Evolutionary conservation across 2,888 invertebrate species (phyloP).

Genomic region (Ennomos erosarius): DNA sequence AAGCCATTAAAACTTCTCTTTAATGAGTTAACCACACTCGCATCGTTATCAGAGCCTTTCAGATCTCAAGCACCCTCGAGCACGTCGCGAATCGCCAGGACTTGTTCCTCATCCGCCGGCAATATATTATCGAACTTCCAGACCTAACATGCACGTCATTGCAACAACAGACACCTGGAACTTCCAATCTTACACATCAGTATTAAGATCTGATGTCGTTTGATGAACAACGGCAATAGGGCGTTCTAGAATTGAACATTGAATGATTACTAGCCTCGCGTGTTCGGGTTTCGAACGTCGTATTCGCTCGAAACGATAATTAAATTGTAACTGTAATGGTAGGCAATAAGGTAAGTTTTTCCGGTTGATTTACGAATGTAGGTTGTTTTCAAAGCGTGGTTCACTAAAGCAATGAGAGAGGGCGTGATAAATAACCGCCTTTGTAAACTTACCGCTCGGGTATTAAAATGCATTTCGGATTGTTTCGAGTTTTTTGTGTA

Average conservation of each 20-base stretch:
- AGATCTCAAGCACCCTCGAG: conserved; percentile 54
- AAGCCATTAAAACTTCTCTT: conserved; percentile 26
- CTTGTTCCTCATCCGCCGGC: conserved; percentile 74
- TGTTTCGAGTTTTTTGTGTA: conserved; percentile 68
- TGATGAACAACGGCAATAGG: conserved; percentile 58
- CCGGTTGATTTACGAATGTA: conserved; percentile 49
- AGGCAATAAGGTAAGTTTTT: conserved; percentile 61
- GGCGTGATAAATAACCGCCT: conserved; percentile 85
- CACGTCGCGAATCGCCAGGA: conserved; percentile 68
- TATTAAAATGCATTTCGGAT: conserved; percentile 83
- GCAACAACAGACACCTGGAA: conserved; percentile 36
- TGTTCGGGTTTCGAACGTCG: conserved; percentile 69
- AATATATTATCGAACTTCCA: conserved; percentile 81
- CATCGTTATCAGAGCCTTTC: conserved; percentile 42
- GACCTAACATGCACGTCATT: conserved; percentile 72
- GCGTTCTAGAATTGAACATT: conserved; percentile 75
- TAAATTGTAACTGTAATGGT: conserved; percentile 60
- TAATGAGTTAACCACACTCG: conserved; percentile 35
- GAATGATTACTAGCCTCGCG: conserved; percentile 81
- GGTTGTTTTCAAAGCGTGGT: conserved; percentile 71
- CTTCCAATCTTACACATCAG: conserved; percentile 34
- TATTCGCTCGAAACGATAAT: conserved; percentile 56
- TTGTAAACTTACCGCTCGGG: conserved; percentile 82
- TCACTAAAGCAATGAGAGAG: conserved; percentile 82
- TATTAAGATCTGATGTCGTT: conserved; percentile 50